These are phyloP conservation scores for Caenorhabditis drosophilae DNA, from an alignment of 2,888 invertebrate genomes.

Conservation along the genomic window DNA sequence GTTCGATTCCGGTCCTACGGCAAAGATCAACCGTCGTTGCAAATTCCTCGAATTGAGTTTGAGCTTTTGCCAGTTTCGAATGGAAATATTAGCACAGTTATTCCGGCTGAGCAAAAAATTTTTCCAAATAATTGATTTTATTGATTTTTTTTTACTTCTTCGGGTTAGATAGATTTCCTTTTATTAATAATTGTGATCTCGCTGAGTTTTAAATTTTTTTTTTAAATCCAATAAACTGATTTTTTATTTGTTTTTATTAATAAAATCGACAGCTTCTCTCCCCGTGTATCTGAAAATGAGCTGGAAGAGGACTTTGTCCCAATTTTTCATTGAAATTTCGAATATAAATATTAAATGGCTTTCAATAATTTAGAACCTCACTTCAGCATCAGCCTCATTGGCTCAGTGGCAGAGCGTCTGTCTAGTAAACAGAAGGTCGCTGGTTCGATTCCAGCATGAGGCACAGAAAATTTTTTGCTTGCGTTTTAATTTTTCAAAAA, in stretches of 20 bases:
- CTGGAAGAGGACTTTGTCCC: too few species aligned
- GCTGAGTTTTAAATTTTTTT: too few species aligned
- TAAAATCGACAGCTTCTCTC: too few species aligned
- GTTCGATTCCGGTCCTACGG: constrained; percentile 54
- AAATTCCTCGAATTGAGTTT: constrained; percentile 5
- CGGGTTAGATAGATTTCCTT: too few species aligned
- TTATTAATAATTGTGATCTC: too few species aligned
- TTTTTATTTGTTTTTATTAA: too few species aligned
- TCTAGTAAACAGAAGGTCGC: constrained; percentile 69
- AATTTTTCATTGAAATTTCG: too few species aligned
- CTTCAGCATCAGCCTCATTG: constrained; percentile 54
- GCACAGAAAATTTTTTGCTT: constrained; percentile 32
- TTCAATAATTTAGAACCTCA: background rate
- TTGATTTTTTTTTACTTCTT: constrained; percentile 10
- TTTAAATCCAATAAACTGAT: too few species aligned
- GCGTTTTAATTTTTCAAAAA: background rate
- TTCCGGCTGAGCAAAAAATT: constrained; percentile 6
- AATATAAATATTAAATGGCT: too few species aligned
- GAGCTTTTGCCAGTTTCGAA: constrained; percentile 21
- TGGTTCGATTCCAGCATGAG: constrained; percentile 68
- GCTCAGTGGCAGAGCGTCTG: constrained; percentile 68
- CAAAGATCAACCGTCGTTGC: constrained; percentile 9
- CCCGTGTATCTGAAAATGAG: too few species aligned
- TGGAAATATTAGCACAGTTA: constrained; percentile 12
- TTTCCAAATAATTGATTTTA: constrained; percentile 28